Conservation (phyloP, 2,888 invertebrate genomes). For the Patella pellucida region DNA sequence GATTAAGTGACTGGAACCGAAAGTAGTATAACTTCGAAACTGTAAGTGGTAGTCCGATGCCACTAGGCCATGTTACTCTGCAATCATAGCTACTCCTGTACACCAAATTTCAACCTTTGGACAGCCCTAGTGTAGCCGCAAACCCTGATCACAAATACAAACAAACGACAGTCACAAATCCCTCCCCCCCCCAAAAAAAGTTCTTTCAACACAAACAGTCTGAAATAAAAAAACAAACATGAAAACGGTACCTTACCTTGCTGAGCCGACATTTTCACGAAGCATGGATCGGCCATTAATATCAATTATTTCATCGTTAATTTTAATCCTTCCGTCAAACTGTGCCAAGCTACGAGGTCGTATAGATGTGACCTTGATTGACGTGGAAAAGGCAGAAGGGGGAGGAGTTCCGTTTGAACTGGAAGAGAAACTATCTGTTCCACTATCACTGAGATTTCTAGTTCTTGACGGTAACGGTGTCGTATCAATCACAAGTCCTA, state of each 20-base stretch:
- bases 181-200: too few relatives aligned
- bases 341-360: slow-evolving; percentile 48
- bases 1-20: too few relatives aligned
- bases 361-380: slow-evolving; percentile 50
- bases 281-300: slow-evolving; percentile 81
- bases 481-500: slow-evolving; percentile 54
- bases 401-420: slow-evolving; percentile 19
- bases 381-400: slow-evolving; percentile 2
- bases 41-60: too few relatives aligned
- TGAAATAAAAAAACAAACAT: not conserved
- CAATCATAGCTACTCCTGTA: too few relatives aligned
- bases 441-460: slow-evolving; percentile 18
- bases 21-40: too few relatives aligned
- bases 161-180: too few relatives aligned
- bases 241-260: slow-evolving; percentile 45
- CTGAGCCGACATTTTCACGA: slow-evolving; percentile 49
- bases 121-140: too few relatives aligned
- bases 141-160: too few relatives aligned
- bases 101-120: too few relatives aligned
- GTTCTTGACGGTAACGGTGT: slow-evolving; percentile 28
- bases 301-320: slow-evolving; percentile 89
- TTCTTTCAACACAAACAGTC: not conserved
- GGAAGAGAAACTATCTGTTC: slow-evolving; percentile 15
- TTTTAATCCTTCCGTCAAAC: slow-evolving; percentile 80
- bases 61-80: too few relatives aligned